phyloP scores from a whole-genome alignment of 2,797 vertebrate genomes.

The Podargus strigoides region DNA sequence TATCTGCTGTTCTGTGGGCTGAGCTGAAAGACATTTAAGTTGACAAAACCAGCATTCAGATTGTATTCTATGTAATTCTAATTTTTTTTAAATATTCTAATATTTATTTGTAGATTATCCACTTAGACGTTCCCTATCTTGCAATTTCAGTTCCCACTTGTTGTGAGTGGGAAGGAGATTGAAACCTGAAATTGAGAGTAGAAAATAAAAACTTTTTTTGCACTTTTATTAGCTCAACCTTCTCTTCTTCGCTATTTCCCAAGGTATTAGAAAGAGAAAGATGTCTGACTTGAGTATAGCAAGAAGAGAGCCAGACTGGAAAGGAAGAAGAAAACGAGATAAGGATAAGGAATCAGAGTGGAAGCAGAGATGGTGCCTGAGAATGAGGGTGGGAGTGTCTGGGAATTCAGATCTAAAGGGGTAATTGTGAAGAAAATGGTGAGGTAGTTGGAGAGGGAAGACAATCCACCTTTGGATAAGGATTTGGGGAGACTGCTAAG shows the following conservation, averaged over 20 bases:
- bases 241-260: background rate
- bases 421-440: background rate
- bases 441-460: background rate
- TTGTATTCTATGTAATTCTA: background rate
- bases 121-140: background rate
- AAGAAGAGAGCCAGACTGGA: background rate
- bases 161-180: background rate
- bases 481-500: background rate
- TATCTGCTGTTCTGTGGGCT: background rate
- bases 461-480: background rate
- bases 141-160: background rate
- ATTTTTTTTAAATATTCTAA: background rate
- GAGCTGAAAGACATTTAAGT: background rate
- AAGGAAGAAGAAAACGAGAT: background rate
- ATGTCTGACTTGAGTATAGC: background rate
- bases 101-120: background rate
- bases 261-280: background rate
- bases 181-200: background rate
- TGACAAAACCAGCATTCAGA: background rate
- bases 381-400: background rate
- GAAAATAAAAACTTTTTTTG: background rate
- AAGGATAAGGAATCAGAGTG: conserved; percentile 6
- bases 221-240: background rate
- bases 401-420: background rate
- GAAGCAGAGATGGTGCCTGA: background rate